These are phyloP conservation scores for Caenorhabditis sp. DNA, from an alignment of 2,888 invertebrate genomes.

Conservation along the genomic window DNA sequence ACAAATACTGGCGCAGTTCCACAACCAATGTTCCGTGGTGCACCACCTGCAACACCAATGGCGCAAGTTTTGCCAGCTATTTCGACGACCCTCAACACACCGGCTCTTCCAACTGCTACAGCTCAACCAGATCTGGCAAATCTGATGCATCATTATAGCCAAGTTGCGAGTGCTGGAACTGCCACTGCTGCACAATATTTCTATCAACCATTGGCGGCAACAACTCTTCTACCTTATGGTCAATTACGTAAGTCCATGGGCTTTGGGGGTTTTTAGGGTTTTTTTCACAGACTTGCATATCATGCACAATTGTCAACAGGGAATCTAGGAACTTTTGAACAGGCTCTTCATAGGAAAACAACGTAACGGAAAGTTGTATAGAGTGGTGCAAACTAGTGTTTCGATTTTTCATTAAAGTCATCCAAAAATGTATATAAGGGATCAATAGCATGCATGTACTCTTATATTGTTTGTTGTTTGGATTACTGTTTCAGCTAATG, in stretches of 20 bases:
- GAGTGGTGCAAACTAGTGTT: no score
- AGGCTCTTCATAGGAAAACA: no score
- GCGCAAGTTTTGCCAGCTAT: slow-evolving; percentile 6
- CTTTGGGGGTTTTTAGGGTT: no score
- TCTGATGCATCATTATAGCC: slow-evolving; percentile 40
- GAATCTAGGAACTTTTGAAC: no score
- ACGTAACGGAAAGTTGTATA: no score
- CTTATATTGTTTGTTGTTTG: no score
- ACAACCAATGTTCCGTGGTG: slow-evolving; percentile 32
- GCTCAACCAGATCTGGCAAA: slow-evolving; percentile 37
- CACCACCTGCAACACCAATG: slow-evolving; percentile 38
- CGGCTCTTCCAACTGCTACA: slow-evolving; percentile 11
- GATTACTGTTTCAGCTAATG: no score
- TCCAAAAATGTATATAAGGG: no score
- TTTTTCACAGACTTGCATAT: no score
- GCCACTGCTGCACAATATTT: slow-evolving; percentile 62
- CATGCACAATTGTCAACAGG: no score
- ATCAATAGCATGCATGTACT: no score
- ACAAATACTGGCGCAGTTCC: slow-evolving; percentile 4
- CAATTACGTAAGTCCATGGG: slow-evolving; percentile 23
- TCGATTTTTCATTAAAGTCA: no score
- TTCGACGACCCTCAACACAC: slow-evolving; percentile 10
- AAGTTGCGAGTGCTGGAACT: slow-evolving; percentile 39
- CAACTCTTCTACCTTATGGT: slow-evolving; percentile 62
- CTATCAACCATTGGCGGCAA: slow-evolving; percentile 61